phyloP scores from a whole-genome alignment of 2,888 invertebrate genomes.

The Linnaemya tessellans region DNA sequence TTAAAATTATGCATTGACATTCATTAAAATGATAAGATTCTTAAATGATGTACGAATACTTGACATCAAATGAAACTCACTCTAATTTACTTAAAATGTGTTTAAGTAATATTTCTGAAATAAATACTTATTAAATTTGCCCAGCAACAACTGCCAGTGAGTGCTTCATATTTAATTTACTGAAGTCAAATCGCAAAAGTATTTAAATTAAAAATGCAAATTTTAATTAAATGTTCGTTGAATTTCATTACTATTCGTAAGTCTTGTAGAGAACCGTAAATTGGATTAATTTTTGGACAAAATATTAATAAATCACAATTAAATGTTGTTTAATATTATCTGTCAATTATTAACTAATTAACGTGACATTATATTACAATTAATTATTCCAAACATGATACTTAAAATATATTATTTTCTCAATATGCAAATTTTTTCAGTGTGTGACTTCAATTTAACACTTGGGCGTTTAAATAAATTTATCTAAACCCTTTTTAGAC shows the following conservation, averaged over 20 bases:
- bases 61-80: not conserved
- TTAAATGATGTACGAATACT: conserved; percentile 5
- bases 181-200: not conserved
- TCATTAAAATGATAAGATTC: conserved; percentile 19
- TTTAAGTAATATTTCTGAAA: not conserved
- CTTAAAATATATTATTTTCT: conserved; percentile 18
- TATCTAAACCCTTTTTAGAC: conserved; percentile 1
- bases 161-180: not conserved
- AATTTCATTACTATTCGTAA: not conserved
- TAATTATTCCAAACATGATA: conserved; percentile 47
- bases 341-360: conserved; percentile 57
- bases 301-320: conserved; percentile 52
- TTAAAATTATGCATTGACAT: conserved; percentile 8
- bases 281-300: conserved; percentile 13
- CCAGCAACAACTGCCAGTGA: not conserved
- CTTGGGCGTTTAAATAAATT: not conserved
- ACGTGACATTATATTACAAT: conserved; percentile 43
- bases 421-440: not conserved
- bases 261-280: conserved; percentile 28
- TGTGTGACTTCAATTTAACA: not conserved
- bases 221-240: conserved; percentile 16
- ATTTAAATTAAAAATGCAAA: conserved; percentile 20
- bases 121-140: conserved; percentile 10
- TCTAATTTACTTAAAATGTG: not conserved
- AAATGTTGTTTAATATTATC: conserved; percentile 37